Base-by-base conservation (phyloP, 2,888 invertebrate genomes). In the Zaprionus lineosus region DNA sequence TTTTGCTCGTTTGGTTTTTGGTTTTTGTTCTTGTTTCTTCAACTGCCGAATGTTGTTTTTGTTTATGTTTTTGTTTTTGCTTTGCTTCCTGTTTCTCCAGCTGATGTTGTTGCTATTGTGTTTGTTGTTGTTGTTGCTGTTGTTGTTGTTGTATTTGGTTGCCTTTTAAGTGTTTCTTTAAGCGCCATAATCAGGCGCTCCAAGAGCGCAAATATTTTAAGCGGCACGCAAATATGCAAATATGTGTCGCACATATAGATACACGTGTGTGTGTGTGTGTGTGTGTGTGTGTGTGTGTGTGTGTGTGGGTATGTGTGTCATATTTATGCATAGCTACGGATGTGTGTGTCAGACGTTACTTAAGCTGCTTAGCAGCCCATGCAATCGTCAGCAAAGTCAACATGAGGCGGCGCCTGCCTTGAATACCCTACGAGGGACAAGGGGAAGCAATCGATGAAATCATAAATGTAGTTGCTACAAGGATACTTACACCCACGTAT, bases 111-210 rank as follows among this genome's bases (percentile, higher is more conserved):
- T 15, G n/a, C 11, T 8, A 6, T 7, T 36, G 34, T 9, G 39
- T 7, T 24, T 14, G 28, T 21, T 47, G 18, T 14, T 29, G 40
- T 39, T 57, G n/a, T 33, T 47, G 11, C 11, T 57, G 21, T 34
- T 14, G 33, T 31, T 55, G 46, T 37, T 56, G 24, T 48, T 52
- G 51, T 67, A 51, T 70, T 51, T 65, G 65, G 51, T 61, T 69
- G 65, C 39, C 56, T 53, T 77, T 85, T 85, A 81, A 85, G 81
- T 85, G 85, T 81, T 81, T 83, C 85, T 69, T 83, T 81, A 81
- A 81, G 85, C 85, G 85, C 84, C 84, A 79, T 81, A 81, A 81
- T 81, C 81, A 81, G 84, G 83, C 85, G 75, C 85, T 75, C 84
- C 84, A 75, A 65, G 58, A 64, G 64, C 69, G 53, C 64, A 74